Conservation (phyloP, 2,797 vertebrate species). For the Pempheris klunzingeri region DNA sequence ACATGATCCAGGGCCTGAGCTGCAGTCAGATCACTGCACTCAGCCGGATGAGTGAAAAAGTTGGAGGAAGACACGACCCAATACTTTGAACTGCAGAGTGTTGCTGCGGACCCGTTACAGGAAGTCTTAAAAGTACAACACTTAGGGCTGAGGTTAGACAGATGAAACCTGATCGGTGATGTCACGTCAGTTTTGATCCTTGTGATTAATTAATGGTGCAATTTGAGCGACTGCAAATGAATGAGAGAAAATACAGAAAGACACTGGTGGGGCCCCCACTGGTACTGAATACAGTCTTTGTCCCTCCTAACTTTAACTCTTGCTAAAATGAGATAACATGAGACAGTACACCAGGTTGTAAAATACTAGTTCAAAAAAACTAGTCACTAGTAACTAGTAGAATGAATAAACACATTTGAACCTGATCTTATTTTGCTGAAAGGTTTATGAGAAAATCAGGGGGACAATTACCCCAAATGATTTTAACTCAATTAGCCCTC, state of each 20-base stretch:
- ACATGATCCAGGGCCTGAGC: slow-evolving; percentile 78
- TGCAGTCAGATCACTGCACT: slow-evolving; percentile 70
- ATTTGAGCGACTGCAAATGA: not conserved
- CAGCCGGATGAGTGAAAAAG: slow-evolving; percentile 36
- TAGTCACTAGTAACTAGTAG: not conserved
- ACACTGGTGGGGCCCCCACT: too few species aligned
- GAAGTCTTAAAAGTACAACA: slow-evolving; percentile 10
- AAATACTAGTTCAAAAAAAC: too few species aligned
- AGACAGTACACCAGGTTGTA: not conserved
- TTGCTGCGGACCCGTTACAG: slow-evolving; percentile 10
- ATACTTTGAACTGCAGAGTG: slow-evolving; percentile 6
- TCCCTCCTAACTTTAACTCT: not conserved
- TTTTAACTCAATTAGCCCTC: too few species aligned
- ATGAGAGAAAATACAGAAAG: too few species aligned
- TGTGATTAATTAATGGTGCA: not conserved
- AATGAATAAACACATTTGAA: too few species aligned
- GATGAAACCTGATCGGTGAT: not conserved
- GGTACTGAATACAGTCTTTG: not conserved
- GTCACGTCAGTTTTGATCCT: not conserved
- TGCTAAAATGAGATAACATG: not conserved
- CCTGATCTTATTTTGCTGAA: too few species aligned
- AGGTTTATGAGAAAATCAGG: too few species aligned
- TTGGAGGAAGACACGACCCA: slow-evolving; percentile 28
- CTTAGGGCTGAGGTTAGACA: not conserved
- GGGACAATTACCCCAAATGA: too few species aligned